Evolutionary conservation across 2,888 invertebrate genomes (phyloP).

Genomic region (Caenorhabditis zanzibari): DNA sequence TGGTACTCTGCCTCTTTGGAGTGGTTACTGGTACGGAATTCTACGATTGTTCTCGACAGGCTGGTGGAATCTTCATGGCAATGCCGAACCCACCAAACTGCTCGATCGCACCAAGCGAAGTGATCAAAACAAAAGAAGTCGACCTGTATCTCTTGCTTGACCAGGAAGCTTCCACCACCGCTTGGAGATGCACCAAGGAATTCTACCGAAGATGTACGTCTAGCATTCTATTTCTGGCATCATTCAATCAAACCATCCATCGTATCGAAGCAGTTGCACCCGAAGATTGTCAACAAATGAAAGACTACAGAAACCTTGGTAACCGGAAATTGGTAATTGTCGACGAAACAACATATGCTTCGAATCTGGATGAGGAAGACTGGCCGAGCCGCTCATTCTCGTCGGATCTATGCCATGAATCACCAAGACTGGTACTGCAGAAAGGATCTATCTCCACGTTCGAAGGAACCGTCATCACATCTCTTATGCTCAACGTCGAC

Average conservation of each 20-base stretch:
- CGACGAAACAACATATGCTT: not conserved
- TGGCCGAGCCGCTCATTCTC: not conserved
- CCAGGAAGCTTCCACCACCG: not conserved
- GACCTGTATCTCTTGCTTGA: not conserved
- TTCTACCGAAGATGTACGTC: conserved; percentile 7
- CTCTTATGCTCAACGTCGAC: conserved; percentile 2
- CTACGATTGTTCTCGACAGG: not conserved
- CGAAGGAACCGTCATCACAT: not conserved
- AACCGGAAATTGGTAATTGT: not conserved
- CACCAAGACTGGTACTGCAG: not conserved
- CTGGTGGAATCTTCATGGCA: conserved; percentile 7
- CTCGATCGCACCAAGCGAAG: not conserved
- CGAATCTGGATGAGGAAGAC: not conserved
- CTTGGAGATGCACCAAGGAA: conserved; percentile 8
- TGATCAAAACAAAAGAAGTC: not conserved
- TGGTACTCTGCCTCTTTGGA: not conserved
- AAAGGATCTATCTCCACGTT: not conserved
- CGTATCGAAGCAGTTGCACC: conserved; percentile 1
- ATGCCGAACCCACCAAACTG: not conserved
- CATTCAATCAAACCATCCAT: not conserved
- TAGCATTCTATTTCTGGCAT: not conserved
- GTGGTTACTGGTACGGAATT: not conserved
- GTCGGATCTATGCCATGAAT: not conserved
- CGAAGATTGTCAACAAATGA: not conserved
- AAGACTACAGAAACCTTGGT: not conserved